Evolutionary conservation across 2,888 invertebrate species (phyloP).

Genomic region (Sphaerolaimus hirsutus): DNA sequence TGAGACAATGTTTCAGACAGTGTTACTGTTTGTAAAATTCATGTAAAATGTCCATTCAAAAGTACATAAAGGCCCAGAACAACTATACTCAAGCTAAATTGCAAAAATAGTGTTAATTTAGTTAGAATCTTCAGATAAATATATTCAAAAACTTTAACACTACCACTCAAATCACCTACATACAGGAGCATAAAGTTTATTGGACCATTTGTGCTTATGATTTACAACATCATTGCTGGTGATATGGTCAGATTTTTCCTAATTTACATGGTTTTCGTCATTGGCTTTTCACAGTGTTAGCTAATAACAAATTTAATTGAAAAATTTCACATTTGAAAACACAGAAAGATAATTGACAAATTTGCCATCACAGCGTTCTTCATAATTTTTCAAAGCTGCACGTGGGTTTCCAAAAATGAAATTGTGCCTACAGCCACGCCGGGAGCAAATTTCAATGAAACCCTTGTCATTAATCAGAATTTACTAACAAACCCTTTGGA

Average conservation of each 20-base stretch:
- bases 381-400: constrained; percentile 30
- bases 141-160: background rate
- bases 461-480: constrained; percentile 10
- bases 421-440: constrained; percentile 32
- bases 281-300: constrained; percentile 81
- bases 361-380: constrained; percentile 9
- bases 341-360: background rate
- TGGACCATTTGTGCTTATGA: constrained; percentile 96
- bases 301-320: background rate
- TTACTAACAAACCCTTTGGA: constrained; percentile 47
- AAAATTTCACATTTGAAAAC: background rate
- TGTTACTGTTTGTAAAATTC: too few relatives aligned
- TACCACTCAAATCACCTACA: background rate
- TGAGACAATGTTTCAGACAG: too few relatives aligned
- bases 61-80: too few relatives aligned
- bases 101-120: too few relatives aligned
- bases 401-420: constrained; percentile 7
- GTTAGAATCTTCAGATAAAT: too few relatives aligned
- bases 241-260: constrained; percentile 78
- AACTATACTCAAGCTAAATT: too few relatives aligned
- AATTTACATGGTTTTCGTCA: constrained; percentile 83
- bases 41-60: too few relatives aligned
- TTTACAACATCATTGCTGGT: constrained; percentile 89
- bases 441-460: constrained; percentile 5
- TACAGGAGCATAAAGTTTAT: constrained; percentile 80